These are phyloP conservation scores for Leptinotarsa defecta DNA, from an alignment of 1,140 invertebrate genomes.

Conservation along the genomic window DNA sequence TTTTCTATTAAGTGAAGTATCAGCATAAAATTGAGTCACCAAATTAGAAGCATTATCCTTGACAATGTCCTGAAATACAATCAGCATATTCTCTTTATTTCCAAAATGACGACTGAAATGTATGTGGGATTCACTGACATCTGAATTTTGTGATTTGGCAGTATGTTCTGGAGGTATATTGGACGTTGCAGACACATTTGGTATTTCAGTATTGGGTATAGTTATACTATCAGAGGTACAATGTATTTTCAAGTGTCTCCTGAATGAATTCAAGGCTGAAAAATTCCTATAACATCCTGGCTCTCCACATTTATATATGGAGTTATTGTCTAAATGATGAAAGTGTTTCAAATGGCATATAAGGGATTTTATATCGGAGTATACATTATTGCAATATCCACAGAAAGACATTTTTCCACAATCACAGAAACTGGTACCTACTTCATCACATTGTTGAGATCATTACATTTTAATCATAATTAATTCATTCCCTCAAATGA, in stretches of 20 bases:
- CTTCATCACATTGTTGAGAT: too few relatives aligned
- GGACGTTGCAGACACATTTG: not conserved
- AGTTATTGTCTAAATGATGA: not conserved
- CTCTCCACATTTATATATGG: constrained; percentile 6
- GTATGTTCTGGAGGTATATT: not conserved
- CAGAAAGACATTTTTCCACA: not conserved
- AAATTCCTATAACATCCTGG: not conserved
- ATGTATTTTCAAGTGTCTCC: not conserved
- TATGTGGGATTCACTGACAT: not conserved
- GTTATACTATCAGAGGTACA: not conserved
- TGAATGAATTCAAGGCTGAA: not conserved
- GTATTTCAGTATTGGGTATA: not conserved
- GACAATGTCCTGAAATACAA: not conserved
- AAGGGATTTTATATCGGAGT: not conserved
- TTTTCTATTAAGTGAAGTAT: constrained; percentile 1
- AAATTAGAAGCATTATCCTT: not conserved
- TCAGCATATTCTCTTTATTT: not conserved
- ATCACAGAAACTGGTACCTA: too few relatives aligned
- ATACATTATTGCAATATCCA: not conserved
- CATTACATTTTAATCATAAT: too few relatives aligned
- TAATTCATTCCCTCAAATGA: constrained; percentile 12
- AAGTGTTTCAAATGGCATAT: constrained; percentile 3
- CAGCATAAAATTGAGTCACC: constrained; percentile 1
- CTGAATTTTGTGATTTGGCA: not conserved
- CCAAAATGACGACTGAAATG: not conserved